A percentile compares a stretch with the other conserved stretches of the same genome.
phyloP scores from a whole-genome alignment of 1,140 invertebrate species.

The Hylyphantes graminicola region DNA sequence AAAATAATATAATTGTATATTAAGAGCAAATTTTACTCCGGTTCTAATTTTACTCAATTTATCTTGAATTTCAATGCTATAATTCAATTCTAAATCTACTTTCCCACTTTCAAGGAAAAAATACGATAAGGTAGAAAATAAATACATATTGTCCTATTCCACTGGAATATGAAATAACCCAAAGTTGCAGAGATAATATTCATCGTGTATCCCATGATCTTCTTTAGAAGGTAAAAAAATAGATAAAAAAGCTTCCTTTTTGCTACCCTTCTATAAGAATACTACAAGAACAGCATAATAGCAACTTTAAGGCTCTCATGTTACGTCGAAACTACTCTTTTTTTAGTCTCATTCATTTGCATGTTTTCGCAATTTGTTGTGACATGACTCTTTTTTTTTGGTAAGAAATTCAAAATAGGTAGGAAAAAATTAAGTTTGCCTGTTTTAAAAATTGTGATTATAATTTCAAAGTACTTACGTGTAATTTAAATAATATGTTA shows the following conservation, averaged over 20 bases:
- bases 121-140: too few species aligned
- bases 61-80: too few species aligned
- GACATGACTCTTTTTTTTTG: slow-evolving; percentile 9
- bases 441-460: not conserved
- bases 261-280: slow-evolving; percentile 14
- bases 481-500: not conserved
- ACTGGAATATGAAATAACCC: too few species aligned
- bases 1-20: not conserved
- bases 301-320: slow-evolving; percentile 27
- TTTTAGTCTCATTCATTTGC: slow-evolving; percentile 27
- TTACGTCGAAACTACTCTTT: not conserved
- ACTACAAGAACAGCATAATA: slow-evolving; percentile 19
- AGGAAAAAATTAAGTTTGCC: not conserved
- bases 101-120: too few species aligned
- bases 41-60: not conserved
- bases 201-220: too few species aligned
- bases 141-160: too few species aligned
- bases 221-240: too few species aligned
- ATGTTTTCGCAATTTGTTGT: slow-evolving; percentile 30
- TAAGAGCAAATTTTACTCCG: not conserved
- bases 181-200: too few species aligned
- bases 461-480: slow-evolving; percentile 2
- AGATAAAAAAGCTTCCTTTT: not conserved
- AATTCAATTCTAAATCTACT: too few species aligned
- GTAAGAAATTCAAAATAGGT: not conserved